Evolutionary conservation across 2,113 vertebrate genomes (phyloP).

Genomic region (Pelmatolapia mariae): DNA sequence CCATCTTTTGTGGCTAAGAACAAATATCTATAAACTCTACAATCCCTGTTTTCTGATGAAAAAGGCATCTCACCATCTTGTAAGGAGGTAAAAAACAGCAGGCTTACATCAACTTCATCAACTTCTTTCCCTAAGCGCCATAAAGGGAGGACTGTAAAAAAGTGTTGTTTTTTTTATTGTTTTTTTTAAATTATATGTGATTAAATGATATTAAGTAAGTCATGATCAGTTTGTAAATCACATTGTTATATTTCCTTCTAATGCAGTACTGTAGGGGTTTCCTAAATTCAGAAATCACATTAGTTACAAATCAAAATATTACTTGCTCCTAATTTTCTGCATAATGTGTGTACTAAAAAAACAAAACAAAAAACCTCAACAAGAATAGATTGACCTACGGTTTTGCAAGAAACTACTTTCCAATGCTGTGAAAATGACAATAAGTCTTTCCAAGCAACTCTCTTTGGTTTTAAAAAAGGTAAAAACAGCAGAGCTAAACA

Average conservation of each 20-base stretch:
- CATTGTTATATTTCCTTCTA: background rate
- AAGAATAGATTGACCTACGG: background rate
- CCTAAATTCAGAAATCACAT: background rate
- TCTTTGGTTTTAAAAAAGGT: background rate
- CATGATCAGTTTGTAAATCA: background rate
- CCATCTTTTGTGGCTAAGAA: background rate
- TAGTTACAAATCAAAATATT: background rate
- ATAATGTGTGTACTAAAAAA: background rate
- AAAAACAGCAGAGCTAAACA: background rate
- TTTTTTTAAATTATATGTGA: accelerated
- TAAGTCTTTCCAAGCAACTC: background rate
- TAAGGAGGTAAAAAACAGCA: background rate
- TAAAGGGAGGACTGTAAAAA: background rate
- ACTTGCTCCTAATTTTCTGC: background rate
- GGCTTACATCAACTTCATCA: background rate
- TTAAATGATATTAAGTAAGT: background rate
- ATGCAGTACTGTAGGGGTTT: background rate
- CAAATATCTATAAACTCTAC: background rate
- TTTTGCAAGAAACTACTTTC: background rate
- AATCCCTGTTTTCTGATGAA: background rate
- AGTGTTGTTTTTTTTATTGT: accelerated
- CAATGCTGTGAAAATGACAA: background rate
- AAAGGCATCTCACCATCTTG: background rate
- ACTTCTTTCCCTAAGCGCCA: background rate
- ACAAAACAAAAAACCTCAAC: background rate